Evolutionary conservation across 2,113 vertebrate genomes (phyloP), one percentile per base, ranked within the genome.

Genomic region (Helogale parvula): DNA sequence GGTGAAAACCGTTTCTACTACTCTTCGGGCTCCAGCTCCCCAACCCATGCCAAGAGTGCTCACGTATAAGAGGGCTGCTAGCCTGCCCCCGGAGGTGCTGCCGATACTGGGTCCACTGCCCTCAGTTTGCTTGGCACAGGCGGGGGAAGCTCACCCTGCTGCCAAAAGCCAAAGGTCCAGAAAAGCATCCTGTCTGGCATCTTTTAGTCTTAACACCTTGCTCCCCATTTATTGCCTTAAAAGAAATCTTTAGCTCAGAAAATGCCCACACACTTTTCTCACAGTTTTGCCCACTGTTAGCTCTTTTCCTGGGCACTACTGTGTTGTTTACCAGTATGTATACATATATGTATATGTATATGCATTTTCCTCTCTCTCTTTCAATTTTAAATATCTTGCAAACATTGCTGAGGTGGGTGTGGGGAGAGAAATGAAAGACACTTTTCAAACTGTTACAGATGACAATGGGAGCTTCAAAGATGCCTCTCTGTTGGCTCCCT

Each of bases 1-100:
- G 99, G 99, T 9, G 99, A 99, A 94, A 99, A 99, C 98, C 99
- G 99, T 90, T 99, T 99, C 99, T 99, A 99, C 99, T 99, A 99
- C 92, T 99, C 99, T 80, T 99, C 99, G 0, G 99, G 99, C 1
- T 99, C 99, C 94, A 98, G 99, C 94, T 98, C 99, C 5, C 99
- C 99, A 1, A 99, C 99, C 95, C 99, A 99, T 0, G 99, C 99
- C 90, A 99, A 99, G 99, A 99, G 99, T 0, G 99, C 99, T 0
- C 99, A 99, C 0, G 99, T 99, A 92, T 99, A 98, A 99, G 76
- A 23, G 47, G 2, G 45, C 79, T 65, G 11, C 93, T 38, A 0
- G 66, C 94, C 97, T 96, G 97, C 97, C 19, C n/a, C 14, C 29
- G 29, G 54, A 16, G 97, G 96, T 97, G 97, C 97, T 97, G 97